These are phyloP conservation scores for Periphyllus acericola DNA, from an alignment of 2,888 invertebrate genomes.

Conservation along the genomic window DNA sequence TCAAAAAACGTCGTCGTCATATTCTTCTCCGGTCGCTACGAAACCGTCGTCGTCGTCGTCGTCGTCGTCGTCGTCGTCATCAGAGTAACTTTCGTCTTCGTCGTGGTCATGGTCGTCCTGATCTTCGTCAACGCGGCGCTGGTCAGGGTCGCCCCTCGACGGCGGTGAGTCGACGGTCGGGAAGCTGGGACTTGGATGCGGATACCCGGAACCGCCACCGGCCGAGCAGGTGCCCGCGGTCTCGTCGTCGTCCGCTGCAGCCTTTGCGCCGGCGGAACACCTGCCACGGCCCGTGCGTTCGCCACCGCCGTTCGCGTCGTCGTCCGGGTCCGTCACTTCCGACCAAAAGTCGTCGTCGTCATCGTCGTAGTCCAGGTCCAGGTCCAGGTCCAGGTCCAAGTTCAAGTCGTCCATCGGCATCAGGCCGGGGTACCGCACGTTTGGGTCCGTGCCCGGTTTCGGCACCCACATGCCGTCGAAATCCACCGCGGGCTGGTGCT, in stretches of 20 bases:
- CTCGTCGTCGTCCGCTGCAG: background rate
- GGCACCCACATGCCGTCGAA: background rate
- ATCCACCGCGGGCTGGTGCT: background rate
- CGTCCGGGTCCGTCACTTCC: background rate
- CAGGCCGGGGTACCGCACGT: background rate
- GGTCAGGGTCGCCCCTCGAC: background rate
- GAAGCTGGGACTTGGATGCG: too few relatives aligned
- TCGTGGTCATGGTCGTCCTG: background rate
- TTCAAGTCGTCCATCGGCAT: background rate
- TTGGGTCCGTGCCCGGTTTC: slow-evolving; percentile 41
- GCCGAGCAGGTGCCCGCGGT: too few relatives aligned
- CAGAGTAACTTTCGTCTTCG: background rate
- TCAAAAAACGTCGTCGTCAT: slow-evolving; percentile 24
- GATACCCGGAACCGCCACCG: too few relatives aligned
- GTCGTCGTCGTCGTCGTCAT: background rate
- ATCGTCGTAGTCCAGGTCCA: background rate
- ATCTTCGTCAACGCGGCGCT: background rate
- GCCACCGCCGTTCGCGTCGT: background rate
- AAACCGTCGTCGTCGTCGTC: background rate
- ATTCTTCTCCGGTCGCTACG: slow-evolving; percentile 3
- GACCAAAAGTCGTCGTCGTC: background rate
- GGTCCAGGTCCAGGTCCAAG: background rate
- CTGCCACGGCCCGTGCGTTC: background rate
- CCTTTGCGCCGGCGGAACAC: background rate
- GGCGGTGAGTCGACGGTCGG: background rate